Evolutionary conservation across 2,888 invertebrate species (phyloP).

Genomic region (Philaethria dido): DNA sequence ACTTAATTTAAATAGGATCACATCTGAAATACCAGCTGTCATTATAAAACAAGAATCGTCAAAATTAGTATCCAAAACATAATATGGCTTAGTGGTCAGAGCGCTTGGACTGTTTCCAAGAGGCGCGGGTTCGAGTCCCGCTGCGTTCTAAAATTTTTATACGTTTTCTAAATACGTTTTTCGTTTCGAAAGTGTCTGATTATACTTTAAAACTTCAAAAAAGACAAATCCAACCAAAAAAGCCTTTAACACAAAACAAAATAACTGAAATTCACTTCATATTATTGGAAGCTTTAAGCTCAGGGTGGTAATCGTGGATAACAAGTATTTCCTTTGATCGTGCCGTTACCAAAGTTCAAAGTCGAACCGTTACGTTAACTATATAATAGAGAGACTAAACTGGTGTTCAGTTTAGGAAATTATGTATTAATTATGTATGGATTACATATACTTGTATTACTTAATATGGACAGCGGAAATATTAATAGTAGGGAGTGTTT

Average conservation of each 20-base stretch:
- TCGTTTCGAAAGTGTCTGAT: no score
- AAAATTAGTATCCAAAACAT: no score
- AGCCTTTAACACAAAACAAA: neutral
- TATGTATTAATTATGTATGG: neutral
- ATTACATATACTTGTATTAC: neutral
- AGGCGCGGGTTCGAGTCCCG: no score
- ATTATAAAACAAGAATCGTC: no score
- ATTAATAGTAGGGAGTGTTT: no score
- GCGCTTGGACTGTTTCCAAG: no score
- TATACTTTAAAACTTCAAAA: neutral
- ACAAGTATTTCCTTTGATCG: slow-evolving; percentile 56
- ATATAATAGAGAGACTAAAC: slow-evolving; percentile 20
- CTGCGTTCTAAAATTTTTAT: no score
- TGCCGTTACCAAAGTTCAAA: slow-evolving; percentile 53
- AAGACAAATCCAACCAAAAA: neutral
- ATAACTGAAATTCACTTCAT: slow-evolving; percentile 13
- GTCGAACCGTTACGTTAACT: slow-evolving; percentile 53
- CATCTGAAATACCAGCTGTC: no score
- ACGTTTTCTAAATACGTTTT: no score
- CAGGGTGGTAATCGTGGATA: slow-evolving; percentile 54
- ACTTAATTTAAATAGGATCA: no score
- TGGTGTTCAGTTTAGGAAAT: slow-evolving; percentile 8
- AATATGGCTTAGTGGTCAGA: no score
- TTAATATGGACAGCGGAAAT: no score
- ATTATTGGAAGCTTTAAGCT: slow-evolving; percentile 29